Percentiles rank a stretch among this genome's conserved stretches.
These are phyloP conservation scores for Eudasyphora cyanicolor DNA, from an alignment of 2,888 invertebrate species.

Conservation along the genomic window DNA sequence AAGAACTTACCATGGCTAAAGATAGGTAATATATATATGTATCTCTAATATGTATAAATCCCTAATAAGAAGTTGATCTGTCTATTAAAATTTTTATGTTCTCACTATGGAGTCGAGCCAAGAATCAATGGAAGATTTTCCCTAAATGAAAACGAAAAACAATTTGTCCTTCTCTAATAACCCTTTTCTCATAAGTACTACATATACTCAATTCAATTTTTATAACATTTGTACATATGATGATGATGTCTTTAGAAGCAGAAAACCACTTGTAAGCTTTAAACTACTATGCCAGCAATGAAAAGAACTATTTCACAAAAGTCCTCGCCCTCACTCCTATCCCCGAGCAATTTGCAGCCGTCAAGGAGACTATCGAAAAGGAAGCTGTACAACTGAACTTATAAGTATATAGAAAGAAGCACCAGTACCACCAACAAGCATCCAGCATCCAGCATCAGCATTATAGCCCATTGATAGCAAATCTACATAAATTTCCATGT, in stretches of 20 bases:
- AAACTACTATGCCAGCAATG: background rate
- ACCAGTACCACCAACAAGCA: no score
- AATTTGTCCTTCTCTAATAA: background rate
- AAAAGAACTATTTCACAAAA: slow-evolving; percentile 9
- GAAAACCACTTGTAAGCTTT: slow-evolving; percentile 27
- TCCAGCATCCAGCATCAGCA: background rate
- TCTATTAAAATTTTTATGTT: no score
- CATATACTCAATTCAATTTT: background rate
- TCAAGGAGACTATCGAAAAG: background rate
- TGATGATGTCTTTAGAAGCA: background rate
- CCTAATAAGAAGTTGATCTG: no score
- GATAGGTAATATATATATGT: no score
- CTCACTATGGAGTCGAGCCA: no score
- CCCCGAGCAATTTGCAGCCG: no score
- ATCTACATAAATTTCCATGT: slow-evolving; percentile 50
- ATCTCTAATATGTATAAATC: no score
- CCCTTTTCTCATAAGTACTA: background rate
- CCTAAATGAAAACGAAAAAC: no score
- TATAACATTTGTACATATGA: background rate
- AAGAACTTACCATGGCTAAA: no score
- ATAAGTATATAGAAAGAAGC: slow-evolving; percentile 4
- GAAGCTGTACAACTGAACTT: background rate
- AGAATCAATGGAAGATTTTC: no score
- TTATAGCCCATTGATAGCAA: slow-evolving; percentile 10
- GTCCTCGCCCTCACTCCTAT: background rate